These are phyloP conservation scores for Oncorhynchus nerka DNA, from an alignment of 2,113 vertebrate species.

Conservation along the genomic window DNA sequence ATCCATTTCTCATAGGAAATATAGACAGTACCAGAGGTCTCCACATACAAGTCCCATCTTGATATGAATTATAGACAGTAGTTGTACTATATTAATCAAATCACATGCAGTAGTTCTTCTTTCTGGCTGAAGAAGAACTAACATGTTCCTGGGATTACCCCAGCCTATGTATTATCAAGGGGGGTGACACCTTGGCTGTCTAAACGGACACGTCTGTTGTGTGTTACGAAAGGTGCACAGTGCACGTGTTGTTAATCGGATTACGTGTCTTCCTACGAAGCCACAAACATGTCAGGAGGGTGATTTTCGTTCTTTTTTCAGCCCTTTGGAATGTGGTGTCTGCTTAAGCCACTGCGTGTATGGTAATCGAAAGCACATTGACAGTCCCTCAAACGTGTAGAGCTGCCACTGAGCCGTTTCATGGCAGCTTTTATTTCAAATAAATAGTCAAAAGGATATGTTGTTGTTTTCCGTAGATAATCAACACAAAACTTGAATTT, in stretches of 20 bases:
- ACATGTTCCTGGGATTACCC: not conserved
- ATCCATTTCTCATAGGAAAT: not conserved
- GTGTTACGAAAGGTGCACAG: slow-evolving; percentile 35
- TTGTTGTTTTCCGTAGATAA: slow-evolving; percentile 21
- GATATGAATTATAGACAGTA: too few relatives aligned
- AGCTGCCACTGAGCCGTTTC: slow-evolving; percentile 14
- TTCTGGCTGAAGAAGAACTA: not conserved
- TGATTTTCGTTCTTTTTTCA: not conserved
- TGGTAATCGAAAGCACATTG: slow-evolving; percentile 46
- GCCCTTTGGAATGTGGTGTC: slow-evolving; percentile 23
- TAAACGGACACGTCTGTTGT: slow-evolving; percentile 31
- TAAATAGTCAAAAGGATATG: not conserved
- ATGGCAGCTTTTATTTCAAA: slow-evolving; percentile 23
- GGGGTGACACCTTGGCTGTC: slow-evolving; percentile 32
- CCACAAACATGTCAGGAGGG: slow-evolving; percentile 17
- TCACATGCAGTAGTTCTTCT: not conserved
- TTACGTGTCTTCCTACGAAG: slow-evolving; percentile 15
- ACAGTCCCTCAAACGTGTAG: slow-evolving; percentile 8
- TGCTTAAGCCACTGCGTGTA: slow-evolving; percentile 25
- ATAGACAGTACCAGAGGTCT: not conserved
- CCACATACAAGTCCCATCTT: too few relatives aligned
- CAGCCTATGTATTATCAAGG: slow-evolving; percentile 22
- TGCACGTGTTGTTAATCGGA: slow-evolving; percentile 38
- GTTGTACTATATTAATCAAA: slow-evolving; percentile 4
- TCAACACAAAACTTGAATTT: slow-evolving; percentile 14